phyloP scores from a whole-genome alignment of 2,113 vertebrate genomes.

The Seriola rivoliana region DNA sequence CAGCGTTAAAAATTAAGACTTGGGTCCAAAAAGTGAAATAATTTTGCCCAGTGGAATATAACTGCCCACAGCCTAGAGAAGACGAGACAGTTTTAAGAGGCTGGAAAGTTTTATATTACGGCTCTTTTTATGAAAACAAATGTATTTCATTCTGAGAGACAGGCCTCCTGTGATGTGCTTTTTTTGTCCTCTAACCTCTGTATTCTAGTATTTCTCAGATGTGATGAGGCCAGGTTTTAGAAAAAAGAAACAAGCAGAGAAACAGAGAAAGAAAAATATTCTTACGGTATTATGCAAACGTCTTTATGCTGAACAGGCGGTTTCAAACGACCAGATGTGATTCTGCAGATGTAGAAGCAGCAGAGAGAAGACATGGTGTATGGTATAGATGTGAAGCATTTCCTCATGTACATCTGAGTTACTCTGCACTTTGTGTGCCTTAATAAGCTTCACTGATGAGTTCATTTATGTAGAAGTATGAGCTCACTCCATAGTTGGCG shows the following conservation, averaged over 20 bases:
- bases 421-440: neutral
- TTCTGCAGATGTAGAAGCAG: neutral
- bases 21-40: constrained; percentile 55
- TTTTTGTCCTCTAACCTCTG: constrained; percentile 46
- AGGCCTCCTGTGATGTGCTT: constrained; percentile 53
- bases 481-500: constrained; percentile 57
- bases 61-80: constrained; percentile 54
- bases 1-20: constrained; percentile 51
- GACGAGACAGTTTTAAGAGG: constrained; percentile 72
- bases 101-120: constrained; percentile 70
- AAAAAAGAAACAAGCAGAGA: constrained; percentile 7
- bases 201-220: constrained; percentile 23
- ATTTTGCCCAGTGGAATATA: constrained; percentile 58
- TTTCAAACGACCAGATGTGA: constrained; percentile 35
- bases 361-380: neutral
- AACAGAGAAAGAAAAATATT: constrained; percentile 8
- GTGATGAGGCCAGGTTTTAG: constrained; percentile 33
- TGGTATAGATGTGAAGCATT: neutral
- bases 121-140: constrained; percentile 67
- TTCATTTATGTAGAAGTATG: constrained; percentile 64
- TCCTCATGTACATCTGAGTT: constrained; percentile 9
- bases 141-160: constrained; percentile 63
- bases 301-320: constrained; percentile 16
- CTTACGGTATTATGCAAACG: constrained; percentile 20
- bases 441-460: constrained; percentile 58